These are phyloP conservation scores for Drosophila orena DNA, from an alignment of 1,140 invertebrate species.

Conservation along the genomic window DNA sequence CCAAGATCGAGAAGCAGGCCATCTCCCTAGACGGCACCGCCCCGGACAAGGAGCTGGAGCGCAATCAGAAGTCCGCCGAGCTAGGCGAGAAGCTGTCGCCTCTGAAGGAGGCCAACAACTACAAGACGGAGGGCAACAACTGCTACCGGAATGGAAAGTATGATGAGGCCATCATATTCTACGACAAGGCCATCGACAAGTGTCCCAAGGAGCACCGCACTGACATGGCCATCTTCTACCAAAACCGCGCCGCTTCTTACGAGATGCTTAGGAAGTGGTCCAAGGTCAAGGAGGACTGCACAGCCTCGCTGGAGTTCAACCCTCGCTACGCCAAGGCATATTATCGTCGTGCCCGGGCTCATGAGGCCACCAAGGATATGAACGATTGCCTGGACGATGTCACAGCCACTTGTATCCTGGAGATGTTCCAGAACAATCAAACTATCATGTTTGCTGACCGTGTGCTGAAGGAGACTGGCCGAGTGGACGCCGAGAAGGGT, in stretches of 20 bases:
- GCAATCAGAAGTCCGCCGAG: conserved; percentile 86
- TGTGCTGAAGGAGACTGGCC: conserved; percentile 91
- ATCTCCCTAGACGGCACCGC: conserved; percentile 85
- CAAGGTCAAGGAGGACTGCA: conserved; percentile 94
- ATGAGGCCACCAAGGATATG: conserved; percentile 91
- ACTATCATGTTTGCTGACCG: conserved; percentile 93
- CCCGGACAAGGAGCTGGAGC: conserved; percentile 84
- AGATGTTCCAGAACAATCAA: conserved; percentile 93
- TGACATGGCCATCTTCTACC: conserved; percentile 95
- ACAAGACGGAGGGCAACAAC: conserved; percentile 95
- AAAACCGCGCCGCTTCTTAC: conserved; percentile 97
- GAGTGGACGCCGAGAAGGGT: conserved; percentile 89
- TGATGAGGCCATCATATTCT: conserved; percentile 94
- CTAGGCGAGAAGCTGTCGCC: conserved; percentile 86
- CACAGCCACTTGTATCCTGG: conserved; percentile 95
- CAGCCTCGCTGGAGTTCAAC: conserved; percentile 93
- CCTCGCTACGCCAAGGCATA: conserved; percentile 96
- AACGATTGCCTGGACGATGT: conserved; percentile 95
- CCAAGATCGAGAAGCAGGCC: conserved; percentile 79
- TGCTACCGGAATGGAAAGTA: conserved; percentile 94
- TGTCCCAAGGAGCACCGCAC: conserved; percentile 91
- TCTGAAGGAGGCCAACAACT: conserved; percentile 84
- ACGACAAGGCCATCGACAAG: conserved; percentile 94
- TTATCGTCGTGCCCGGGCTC: conserved; percentile 92
- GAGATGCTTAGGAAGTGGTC: conserved; percentile 95